Evolutionary conservation across 2,888 invertebrate genomes (phyloP).

Genomic region (Nysson spinosus): DNA sequence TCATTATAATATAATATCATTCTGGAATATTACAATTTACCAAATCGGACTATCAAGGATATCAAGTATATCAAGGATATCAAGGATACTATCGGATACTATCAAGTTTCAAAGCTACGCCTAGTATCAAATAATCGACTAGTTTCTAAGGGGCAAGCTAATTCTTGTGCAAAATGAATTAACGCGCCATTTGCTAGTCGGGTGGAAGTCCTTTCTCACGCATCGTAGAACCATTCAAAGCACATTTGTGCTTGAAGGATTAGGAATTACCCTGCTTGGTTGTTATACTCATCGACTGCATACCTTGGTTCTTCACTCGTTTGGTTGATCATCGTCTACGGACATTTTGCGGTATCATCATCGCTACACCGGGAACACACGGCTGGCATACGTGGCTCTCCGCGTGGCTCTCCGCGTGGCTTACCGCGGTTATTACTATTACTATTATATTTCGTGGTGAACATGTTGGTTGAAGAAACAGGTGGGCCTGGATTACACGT

Average conservation of each 20-base stretch:
- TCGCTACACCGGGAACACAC: slow-evolving; percentile 5
- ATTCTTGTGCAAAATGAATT: no score
- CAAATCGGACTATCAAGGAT: no score
- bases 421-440: slow-evolving; percentile 33
- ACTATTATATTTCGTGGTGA: slow-evolving; percentile 19
- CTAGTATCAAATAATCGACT: no score
- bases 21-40: no score
- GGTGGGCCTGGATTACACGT: slow-evolving; percentile 17
- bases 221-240: background rate
- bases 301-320: background rate
- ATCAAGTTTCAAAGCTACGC: no score
- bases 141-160: no score
- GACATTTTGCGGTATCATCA: slow-evolving; percentile 41
- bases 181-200: no score
- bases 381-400: slow-evolving; percentile 18
- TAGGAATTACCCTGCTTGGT: slow-evolving; percentile 18
- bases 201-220: no score
- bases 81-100: no score
- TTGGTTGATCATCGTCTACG: slow-evolving; percentile 13
- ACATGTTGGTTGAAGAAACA: slow-evolving; percentile 14
- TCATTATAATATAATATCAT: no score
- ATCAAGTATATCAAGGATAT: no score
- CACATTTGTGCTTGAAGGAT: slow-evolving; percentile 25
- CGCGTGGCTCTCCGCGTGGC: no score
- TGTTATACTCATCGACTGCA: slow-evolving; percentile 16